Percentiles rank a stretch among this genome's conserved stretches.
These are phyloP conservation scores for Alitta virens DNA, from an alignment of 2,888 invertebrate species.

Conservation along the genomic window DNA sequence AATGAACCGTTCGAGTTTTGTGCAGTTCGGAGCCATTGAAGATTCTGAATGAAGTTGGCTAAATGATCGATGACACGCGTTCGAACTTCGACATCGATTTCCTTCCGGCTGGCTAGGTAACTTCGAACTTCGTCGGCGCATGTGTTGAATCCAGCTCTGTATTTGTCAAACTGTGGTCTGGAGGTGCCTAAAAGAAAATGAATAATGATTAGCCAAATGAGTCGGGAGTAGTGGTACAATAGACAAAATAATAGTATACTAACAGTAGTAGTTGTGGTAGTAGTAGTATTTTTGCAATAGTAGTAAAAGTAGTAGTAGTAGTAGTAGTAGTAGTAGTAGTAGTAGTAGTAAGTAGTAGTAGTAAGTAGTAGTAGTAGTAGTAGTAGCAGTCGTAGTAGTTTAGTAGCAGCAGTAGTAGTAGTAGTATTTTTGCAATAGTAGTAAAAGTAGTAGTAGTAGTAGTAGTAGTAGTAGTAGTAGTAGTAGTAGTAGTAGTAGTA, in stretches of 20 bases:
- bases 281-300: no score
- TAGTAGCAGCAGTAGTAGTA: no score
- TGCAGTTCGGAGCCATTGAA: conserved; percentile 7
- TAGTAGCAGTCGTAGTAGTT: no score
- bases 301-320: conserved; percentile 11
- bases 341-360: no score
- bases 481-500: no score
- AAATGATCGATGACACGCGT: conserved; percentile 10
- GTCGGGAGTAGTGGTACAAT: no score
- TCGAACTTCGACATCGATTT: conserved; percentile 7
- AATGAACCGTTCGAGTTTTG: not conserved
- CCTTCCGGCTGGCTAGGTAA: not conserved
- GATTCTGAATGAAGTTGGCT: conserved; percentile 13
- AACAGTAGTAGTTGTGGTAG: no score
- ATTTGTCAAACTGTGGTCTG: not conserved
- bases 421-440: not conserved
- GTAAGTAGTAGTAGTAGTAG: no score
- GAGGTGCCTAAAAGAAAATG: no score
- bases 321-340: conserved; percentile 12
- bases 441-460: conserved; percentile 8
- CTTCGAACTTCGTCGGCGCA: conserved; percentile 13
- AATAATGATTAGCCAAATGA: no score
- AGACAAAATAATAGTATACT: no score
- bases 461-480: conserved; percentile 8
- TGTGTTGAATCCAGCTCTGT: conserved; percentile 11